Conservation (phyloP, 2,888 invertebrate genomes). For the Saturnia pavonia region DNA sequence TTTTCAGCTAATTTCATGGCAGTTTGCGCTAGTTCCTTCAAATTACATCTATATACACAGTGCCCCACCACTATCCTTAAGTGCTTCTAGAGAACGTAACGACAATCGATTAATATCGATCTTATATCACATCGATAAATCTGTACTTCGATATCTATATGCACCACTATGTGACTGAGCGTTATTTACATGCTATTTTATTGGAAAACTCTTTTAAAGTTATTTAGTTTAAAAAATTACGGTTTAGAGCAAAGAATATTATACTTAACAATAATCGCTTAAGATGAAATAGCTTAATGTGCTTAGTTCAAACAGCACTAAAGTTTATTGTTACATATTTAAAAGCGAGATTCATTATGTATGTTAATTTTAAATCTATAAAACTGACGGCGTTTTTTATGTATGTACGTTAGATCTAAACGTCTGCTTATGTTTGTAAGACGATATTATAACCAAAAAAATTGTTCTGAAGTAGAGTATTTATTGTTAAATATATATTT, state of each 20-base stretch:
- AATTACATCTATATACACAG: conserved; percentile 30
- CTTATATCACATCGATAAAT: conserved; percentile 18
- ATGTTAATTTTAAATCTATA: neutral
- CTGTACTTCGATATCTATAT: conserved; percentile 30
- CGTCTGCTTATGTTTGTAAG: neutral
- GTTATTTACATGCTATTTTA: conserved; percentile 55
- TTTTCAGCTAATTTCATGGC: conserved; percentile 55
- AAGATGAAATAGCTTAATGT: conserved; percentile 52
- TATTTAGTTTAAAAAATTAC: neutral
- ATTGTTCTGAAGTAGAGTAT: neutral
- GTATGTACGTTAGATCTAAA: conserved; percentile 1
- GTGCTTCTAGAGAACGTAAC: conserved; percentile 33
- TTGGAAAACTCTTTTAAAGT: conserved; percentile 26
- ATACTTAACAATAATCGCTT: conserved; percentile 46
- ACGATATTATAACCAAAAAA: neutral
- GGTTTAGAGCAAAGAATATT: conserved; percentile 25
- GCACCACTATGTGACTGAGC: conserved; percentile 58
- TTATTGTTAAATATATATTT: too few relatives aligned
- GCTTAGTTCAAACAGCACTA: conserved; percentile 62
- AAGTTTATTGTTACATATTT: conserved; percentile 32
- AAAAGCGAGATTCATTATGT: conserved; percentile 21
- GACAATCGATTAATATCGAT: conserved; percentile 23
- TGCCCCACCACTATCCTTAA: conserved; percentile 29
- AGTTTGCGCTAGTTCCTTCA: conserved; percentile 64
- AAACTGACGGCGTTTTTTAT: conserved; percentile 17